Evolutionary conservation across 2,113 vertebrate genomes (phyloP), one percentile per base, ranked within the genome.

Genomic region (Strix aluco): DNA sequence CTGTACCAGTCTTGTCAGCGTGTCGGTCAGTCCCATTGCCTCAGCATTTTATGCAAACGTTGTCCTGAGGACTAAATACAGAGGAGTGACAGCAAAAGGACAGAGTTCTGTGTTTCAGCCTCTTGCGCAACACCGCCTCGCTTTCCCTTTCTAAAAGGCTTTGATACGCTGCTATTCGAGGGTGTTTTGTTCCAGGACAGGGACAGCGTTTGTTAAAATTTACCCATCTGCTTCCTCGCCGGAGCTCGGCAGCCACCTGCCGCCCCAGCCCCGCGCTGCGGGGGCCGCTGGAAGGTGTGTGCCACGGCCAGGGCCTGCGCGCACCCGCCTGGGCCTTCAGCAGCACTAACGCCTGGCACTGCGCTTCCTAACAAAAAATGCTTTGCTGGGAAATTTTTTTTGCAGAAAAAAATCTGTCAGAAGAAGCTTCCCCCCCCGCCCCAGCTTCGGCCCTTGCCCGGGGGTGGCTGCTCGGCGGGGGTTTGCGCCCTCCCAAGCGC

Each of bases 21-120:
- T 82, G 92, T 85, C 75, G 6, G 82, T 95, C 54, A 6, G 25
- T 84, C 88, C 91, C 57, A 7, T n/a, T 67, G 90, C 81, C 94
- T 90, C 77, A 75, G 66, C 58, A 19, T 89, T 96, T 95, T 84
- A 85, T 32, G 84, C 95, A 78, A 84, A 63, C 13, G 11, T 92
- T 87, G 87, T 96, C 77, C 85, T 20, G 30, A 82, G 38, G 69
- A 81, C 93, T 95, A 96, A 94, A 96, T 91, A 98, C 61, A 96
- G 87, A 89, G 13, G 7, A 75, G 74, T 36, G 38, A n/a, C 5
- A 4, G n/a, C 49, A 57, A 86, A 93, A 84, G 73, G 71, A 23
- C 36, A 26, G 82, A 75, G 88, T 80, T 69, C 12, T 90, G 81
- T 81, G 94, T 93, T 47, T 82, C 47, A 71, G 70, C 36, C 47